Conservation (phyloP, 2,113 vertebrate species). For the Enhydra lutris region DNA sequence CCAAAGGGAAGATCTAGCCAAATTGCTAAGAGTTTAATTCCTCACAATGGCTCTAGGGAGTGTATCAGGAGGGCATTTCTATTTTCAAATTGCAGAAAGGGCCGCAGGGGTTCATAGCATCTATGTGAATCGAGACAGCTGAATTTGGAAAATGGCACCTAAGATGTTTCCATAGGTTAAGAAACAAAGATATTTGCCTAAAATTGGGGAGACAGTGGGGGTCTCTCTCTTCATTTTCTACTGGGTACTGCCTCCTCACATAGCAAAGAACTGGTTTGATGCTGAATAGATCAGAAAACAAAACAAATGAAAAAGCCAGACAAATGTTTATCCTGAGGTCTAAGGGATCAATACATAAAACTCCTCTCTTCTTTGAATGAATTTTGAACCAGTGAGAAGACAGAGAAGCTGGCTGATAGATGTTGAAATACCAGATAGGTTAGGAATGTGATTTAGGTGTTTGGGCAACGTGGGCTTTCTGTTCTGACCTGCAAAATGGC, state of each 20-base stretch:
- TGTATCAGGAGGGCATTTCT: neutral
- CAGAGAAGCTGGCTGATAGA: neutral
- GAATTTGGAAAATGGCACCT: neutral
- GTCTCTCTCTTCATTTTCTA: neutral
- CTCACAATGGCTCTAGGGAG: neutral
- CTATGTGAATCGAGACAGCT: neutral
- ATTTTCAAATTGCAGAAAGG: neutral
- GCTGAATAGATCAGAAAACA: neutral
- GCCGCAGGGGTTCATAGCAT: neutral
- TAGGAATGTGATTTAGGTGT: neutral
- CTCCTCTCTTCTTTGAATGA: neutral
- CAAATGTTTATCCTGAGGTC: neutral
- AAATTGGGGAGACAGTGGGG: neutral
- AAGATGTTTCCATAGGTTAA: neutral
- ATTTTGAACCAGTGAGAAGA: neutral
- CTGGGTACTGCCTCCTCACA: neutral
- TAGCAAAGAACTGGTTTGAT: neutral
- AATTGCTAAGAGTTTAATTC: neutral
- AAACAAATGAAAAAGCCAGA: neutral
- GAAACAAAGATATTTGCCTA: neutral
- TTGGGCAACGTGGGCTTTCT: neutral
- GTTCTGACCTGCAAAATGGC: neutral
- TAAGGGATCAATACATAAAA: neutral
- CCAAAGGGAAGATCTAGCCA: neutral
- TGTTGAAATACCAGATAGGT: neutral